Conservation (phyloP, 92 coral and sea anemone genomes). For the Epizoanthus illoricatus region DNA sequence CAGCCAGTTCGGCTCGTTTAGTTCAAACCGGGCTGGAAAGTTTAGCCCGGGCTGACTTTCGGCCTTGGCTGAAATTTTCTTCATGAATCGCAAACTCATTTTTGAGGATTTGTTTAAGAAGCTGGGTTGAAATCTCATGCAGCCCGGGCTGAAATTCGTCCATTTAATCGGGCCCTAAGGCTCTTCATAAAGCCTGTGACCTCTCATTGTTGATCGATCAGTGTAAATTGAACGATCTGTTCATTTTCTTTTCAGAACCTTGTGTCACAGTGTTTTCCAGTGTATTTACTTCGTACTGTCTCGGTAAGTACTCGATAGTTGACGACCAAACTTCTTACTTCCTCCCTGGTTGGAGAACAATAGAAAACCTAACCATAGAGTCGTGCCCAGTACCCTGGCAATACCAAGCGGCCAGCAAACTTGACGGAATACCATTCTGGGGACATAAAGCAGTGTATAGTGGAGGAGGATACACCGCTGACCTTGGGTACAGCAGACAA, state of each 20-base stretch:
- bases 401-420: constrained; percentile 32
- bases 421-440: constrained; percentile 50
- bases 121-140: no score
- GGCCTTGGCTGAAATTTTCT: no score
- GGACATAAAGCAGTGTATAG: constrained; percentile 44
- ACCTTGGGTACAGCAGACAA: constrained; percentile 43
- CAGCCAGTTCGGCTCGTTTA: no score
- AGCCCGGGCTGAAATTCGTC: no score
- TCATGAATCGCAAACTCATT: no score
- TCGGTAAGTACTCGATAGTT: constrained; percentile 31
- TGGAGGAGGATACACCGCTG: constrained; percentile 56
- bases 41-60: no score
- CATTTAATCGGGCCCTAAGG: no score
- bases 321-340: constrained; percentile 38
- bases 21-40: no score
- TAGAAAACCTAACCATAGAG: constrained; percentile 27
- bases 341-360: constrained; percentile 49
- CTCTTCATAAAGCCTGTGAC: no score
- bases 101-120: no score
- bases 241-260: constrained; percentile 29
- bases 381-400: constrained; percentile 49
- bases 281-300: not conserved
- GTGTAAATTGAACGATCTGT: not conserved
- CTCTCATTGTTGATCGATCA: not conserved
- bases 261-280: constrained; percentile 2